These are phyloP conservation scores for Tinamus major DNA, from an alignment of 2,797 vertebrate genomes.

Conservation along the genomic window DNA sequence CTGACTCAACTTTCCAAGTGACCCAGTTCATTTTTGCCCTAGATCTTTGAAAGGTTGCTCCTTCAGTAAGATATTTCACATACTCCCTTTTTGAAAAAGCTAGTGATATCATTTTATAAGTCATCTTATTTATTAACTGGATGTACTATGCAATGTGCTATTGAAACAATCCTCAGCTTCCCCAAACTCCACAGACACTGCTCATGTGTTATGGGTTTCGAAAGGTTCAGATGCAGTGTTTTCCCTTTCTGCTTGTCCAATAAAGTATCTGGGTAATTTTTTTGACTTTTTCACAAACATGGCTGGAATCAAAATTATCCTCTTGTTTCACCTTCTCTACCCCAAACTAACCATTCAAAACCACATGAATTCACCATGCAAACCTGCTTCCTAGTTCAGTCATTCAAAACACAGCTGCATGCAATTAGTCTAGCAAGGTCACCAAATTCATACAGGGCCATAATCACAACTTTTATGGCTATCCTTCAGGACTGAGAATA, in stretches of 20 bases:
- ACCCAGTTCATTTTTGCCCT: not conserved
- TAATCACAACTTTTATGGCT: not conserved
- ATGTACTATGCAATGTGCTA: not conserved
- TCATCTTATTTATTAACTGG: not conserved
- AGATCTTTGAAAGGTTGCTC: not conserved
- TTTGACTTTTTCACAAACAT: not conserved
- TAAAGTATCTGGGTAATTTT: not conserved
- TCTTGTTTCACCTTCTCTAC: not conserved
- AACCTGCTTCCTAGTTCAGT: not conserved
- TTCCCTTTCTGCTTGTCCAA: not conserved
- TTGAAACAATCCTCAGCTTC: not conserved
- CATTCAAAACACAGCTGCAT: not conserved
- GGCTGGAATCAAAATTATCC: not conserved
- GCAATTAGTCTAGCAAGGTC: not conserved
- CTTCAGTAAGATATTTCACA: not conserved
- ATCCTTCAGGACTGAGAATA: not conserved
- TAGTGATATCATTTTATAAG: not conserved
- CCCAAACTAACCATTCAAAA: not conserved
- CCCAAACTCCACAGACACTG: not conserved
- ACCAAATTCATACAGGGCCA: not conserved
- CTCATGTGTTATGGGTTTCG: not conserved
- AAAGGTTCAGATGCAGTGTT: not conserved
- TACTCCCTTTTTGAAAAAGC: slow-evolving; percentile 10
- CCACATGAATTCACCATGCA: not conserved
- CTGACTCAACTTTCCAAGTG: not conserved